A percentile compares a stretch with the other conserved stretches of the same genome.
Conservation (phyloP, 2,888 invertebrate genomes). For the Drosophila birchii region DNA sequence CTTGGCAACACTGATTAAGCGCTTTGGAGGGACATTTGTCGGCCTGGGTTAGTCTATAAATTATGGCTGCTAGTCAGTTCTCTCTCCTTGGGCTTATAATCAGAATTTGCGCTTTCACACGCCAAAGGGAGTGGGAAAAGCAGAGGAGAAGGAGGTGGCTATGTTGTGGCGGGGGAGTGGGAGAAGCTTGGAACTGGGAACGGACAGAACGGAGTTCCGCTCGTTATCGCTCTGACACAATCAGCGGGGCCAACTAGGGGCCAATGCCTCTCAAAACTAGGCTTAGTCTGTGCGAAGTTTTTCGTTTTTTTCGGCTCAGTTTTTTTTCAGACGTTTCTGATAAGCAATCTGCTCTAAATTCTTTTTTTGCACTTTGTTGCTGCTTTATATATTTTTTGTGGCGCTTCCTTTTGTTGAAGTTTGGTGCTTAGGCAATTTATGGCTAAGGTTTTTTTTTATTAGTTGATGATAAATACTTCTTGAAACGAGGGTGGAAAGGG, state of each 20-base stretch:
- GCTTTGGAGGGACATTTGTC: conserved; percentile 36
- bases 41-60: conserved; percentile 70
- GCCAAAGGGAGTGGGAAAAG: conserved; percentile 50
- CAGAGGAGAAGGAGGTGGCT: neutral
- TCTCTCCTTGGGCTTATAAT: conserved; percentile 61
- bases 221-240: conserved; percentile 71
- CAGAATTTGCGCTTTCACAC: conserved; percentile 78
- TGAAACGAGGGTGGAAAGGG: conserved; percentile 13
- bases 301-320: conserved; percentile 28
- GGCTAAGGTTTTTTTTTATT: conserved; percentile 38
- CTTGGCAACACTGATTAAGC: conserved; percentile 13
- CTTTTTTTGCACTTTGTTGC: conserved; percentile 28
- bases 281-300: conserved; percentile 44
- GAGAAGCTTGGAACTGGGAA: neutral
- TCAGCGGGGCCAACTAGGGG: conserved; percentile 55
- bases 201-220: conserved; percentile 55
- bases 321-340: conserved; percentile 46
- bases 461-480: conserved; percentile 26
- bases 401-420: conserved; percentile 64
- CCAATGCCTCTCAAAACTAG: conserved; percentile 61
- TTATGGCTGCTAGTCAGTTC: conserved; percentile 64
- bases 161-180: conserved; percentile 15
- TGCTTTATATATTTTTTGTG: conserved; percentile 37
- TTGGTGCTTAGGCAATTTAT: conserved; percentile 52
- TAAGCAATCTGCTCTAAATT: conserved; percentile 75